These are phyloP conservation scores for Drosophila subpulchrella DNA, from an alignment of 1,140 invertebrate genomes.

Conservation along the genomic window DNA sequence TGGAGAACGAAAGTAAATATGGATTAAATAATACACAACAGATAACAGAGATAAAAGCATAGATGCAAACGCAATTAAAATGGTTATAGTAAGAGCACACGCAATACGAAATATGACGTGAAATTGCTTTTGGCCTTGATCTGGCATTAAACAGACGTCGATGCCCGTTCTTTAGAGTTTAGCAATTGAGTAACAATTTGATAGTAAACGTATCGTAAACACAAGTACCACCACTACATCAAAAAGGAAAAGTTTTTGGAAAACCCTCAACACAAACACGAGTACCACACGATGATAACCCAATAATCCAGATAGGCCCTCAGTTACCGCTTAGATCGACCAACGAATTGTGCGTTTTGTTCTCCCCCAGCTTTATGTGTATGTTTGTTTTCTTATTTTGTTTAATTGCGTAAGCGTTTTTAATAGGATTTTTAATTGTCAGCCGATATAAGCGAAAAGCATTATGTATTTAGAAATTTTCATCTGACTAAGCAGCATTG, in stretches of 20 bases:
- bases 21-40: slow-evolving; percentile 5
- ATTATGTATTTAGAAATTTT: slow-evolving; percentile 9
- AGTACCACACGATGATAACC: slow-evolving; percentile 1
- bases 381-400: slow-evolving; percentile 2
- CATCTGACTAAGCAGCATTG: slow-evolving; percentile 32
- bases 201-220: slow-evolving; percentile 37
- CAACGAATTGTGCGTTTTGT: background rate
- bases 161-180: slow-evolving; percentile 29
- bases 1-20: slow-evolving; percentile 6
- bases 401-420: slow-evolving; percentile 1
- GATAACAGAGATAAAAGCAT: slow-evolving; percentile 12
- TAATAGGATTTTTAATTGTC: background rate
- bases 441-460: background rate
- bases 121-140: slow-evolving; percentile 46
- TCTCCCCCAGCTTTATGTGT: slow-evolving; percentile 8
- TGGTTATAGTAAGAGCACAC: slow-evolving; percentile 22
- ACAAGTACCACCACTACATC: slow-evolving; percentile 31
- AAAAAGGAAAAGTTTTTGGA: slow-evolving; percentile 2
- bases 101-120: slow-evolving; percentile 12
- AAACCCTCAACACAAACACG: slow-evolving; percentile 4
- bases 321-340: background rate
- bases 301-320: background rate
- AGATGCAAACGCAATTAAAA: slow-evolving; percentile 26
- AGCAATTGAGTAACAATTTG: slow-evolving; percentile 11
- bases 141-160: slow-evolving; percentile 35